Evolutionary conservation across 2,888 invertebrate genomes (phyloP), one percentile per base, ranked within the genome.

Genomic region (Clitarchus hookeri): DNA sequence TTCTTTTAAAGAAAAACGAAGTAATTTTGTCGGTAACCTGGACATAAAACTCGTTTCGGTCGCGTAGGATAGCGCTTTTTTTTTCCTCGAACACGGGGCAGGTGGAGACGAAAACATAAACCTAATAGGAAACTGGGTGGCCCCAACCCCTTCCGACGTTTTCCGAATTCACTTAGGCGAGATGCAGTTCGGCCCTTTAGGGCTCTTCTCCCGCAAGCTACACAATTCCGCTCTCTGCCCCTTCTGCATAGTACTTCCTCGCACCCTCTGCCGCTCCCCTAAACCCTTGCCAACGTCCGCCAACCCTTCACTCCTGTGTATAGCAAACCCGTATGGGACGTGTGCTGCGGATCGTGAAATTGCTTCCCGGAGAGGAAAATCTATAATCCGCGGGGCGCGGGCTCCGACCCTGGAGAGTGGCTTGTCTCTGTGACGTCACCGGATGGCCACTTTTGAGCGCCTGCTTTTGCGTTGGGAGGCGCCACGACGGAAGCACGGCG

Each of bases 291-390:
- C 16, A 48, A 48, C 48, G 16, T 65, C 65, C 6, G 65, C n/a
- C 65, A 65, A 65, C 65, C 65, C 65, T 65, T 65, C 65, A 65
- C 65, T n/a, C 65, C 65, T 65, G 65, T 65, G 65, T 65, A 54
- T 26, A 84, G 53, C 48, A 23, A 48, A n/a, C 27, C 44, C 80
- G 19, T n/a, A 25, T 26, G 85, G n/a, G 65, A 27, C 36, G 82
- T 85, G 85, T 53, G 44, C 54, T 53, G 83, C 36, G 53, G 82
- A 53, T 54, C 85, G 85, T 85, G 85, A 83, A 85, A 85, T 83
- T 85, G 85, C 82, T 85, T 83, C 82, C 26, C 48, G 36, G 54
- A 27, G 54, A 26, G 53, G 84, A 84, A 53, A 65, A 48, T 27
- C 84, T 84, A 84, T 65, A 54, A 84, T 54, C 54, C 53, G 36